A percentile compares a stretch with the other conserved stretches of the same genome.
Conservation (phyloP, 2,797 vertebrate genomes). For the Xenentodon cancila region DNA sequence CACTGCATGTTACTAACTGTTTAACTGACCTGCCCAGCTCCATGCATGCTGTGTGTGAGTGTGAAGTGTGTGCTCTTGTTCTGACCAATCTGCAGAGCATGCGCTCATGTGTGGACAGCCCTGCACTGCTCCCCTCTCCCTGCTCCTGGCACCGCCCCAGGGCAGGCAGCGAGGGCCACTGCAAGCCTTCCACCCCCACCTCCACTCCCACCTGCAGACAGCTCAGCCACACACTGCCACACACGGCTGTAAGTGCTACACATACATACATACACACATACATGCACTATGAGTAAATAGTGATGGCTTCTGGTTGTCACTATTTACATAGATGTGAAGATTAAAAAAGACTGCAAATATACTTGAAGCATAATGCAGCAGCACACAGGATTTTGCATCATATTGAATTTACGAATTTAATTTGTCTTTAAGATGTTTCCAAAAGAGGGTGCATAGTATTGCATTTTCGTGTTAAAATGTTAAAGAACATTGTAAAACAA, state of each 20-base stretch:
- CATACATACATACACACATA: constrained; percentile 18
- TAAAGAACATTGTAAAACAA: too few species aligned
- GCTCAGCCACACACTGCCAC: constrained; percentile 85
- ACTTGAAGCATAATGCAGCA: too few species aligned
- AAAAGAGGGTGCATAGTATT: too few species aligned
- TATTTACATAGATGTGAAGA: too few species aligned
- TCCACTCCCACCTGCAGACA: constrained; percentile 80
- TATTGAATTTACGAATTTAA: too few species aligned
- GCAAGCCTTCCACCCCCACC: constrained; percentile 82
- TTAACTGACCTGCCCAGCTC: constrained; percentile 60
- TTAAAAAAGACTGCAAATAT: too few species aligned
- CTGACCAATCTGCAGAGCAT: constrained; percentile 95
- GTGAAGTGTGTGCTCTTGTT: constrained; percentile 82
- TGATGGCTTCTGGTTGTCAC: too few species aligned
- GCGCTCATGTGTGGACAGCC: constrained; percentile 86
- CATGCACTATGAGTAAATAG: too few species aligned
- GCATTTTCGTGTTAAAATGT: too few species aligned
- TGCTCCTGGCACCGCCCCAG: constrained; percentile 81
- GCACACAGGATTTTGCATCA: too few species aligned
- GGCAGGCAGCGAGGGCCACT: constrained; percentile 86
- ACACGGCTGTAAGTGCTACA: constrained; percentile 90
- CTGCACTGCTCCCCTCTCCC: constrained; percentile 81
- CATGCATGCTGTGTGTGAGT: constrained; percentile 72
- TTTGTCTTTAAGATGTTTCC: too few species aligned
- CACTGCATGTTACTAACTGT: constrained; percentile 71